Base-by-base conservation (phyloP, 2,888 invertebrate species). In the Drosophila mulleri region DNA sequence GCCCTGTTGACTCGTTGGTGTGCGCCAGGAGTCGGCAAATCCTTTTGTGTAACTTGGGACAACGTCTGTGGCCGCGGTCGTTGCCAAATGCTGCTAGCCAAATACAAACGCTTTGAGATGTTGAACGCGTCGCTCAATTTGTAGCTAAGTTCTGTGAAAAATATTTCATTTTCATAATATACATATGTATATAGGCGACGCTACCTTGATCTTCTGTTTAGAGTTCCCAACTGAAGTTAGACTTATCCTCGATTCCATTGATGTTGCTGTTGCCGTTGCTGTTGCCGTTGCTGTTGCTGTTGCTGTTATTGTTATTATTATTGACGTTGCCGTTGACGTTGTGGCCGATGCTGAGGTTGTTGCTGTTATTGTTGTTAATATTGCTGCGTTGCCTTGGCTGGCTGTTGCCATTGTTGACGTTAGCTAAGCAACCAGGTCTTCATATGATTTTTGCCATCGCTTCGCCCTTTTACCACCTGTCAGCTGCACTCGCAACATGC, bases 31-130 rank as follows among this genome's bases (percentile, higher is more conserved):
- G 72, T 69, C 64, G 67, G 71, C 72, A 83, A 85, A 85, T 89
- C 82, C 88, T 84, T 82, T 80, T 82, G 88, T 88, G 89, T 88
- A 69, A 71, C 88, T 74, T 77, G 81, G 76, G 82, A 85, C 85
- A 89, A 89, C 85, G 77, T 73, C 72, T 74, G 78, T 58, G 65
- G 79, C 71, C 71, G 67, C 75, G 59, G 53, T 50, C 47, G 59
- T 39, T 75, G 45, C 63, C 76, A 67, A 78, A 72, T 67, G 37
- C 56, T 72, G 58, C 62, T 56, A 77, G 56, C 59, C 86, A 79
- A 85, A 89, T 78, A 72, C 62, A 67, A 71, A 74, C 67, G 76
- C 78, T 83, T 81, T 64, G 70, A 83, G 71, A 67, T 78, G 70
- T 72, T 73, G 68, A 64, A 74, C 62, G 62, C 67, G 82, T 69